Percentiles rank a stretch among this genome's conserved stretches.
phyloP scores from a whole-genome alignment of 37 sponge, comb jelly and placozoan species.

The Corticium candelabrum region DNA sequence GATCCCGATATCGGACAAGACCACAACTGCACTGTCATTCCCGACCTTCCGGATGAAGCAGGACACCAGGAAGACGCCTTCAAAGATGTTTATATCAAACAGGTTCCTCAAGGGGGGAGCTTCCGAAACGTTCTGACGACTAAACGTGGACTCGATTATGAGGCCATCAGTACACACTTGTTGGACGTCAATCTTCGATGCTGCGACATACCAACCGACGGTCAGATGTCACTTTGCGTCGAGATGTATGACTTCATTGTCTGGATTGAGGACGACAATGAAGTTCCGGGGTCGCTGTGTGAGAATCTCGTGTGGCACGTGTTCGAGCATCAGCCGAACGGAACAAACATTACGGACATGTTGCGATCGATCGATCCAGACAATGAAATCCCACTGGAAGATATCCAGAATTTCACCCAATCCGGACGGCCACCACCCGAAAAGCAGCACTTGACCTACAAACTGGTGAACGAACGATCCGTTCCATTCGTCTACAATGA shows the following conservation, averaged over 20 bases:
- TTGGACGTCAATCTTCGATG: background rate
- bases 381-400: background rate
- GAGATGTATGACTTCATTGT: background rate
- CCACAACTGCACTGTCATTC: conserved; percentile 2
- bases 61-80: background rate
- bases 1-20: conserved; percentile 8
- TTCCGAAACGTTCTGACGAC: background rate
- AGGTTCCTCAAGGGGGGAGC: too few species aligned
- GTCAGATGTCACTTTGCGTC: background rate
- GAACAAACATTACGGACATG: background rate
- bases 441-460: background rate
- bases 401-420: background rate
- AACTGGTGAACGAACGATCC: background rate
- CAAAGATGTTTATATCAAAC: background rate
- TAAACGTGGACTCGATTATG: background rate
- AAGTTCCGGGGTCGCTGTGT: background rate
- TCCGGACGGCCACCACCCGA: background rate
- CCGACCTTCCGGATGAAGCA: background rate
- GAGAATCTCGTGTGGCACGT: background rate
- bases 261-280: background rate
- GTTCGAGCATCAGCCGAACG: background rate
- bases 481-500: background rate
- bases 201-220: conserved; percentile 11
- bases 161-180: background rate
- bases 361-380: background rate